Evolutionary conservation across 2,888 invertebrate genomes (phyloP).

Genomic region (Ferrisia virgata): DNA sequence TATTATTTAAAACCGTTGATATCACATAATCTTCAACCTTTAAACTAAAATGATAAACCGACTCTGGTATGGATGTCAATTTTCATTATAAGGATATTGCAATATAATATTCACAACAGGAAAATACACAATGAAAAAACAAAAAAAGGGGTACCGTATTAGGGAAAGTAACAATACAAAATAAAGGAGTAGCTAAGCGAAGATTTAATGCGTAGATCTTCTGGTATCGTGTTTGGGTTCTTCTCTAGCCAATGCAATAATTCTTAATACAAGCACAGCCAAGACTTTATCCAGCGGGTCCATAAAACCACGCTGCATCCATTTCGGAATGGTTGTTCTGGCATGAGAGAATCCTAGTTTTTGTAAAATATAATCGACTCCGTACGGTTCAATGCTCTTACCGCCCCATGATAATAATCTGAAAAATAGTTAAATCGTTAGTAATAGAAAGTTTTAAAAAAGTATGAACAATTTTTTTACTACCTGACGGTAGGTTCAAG

Average conservation of each 20-base stretch:
- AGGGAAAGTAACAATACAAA: background rate
- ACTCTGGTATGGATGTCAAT: background rate
- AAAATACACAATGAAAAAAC: background rate
- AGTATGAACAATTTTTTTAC: slow-evolving; percentile 49
- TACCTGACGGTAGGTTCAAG: slow-evolving; percentile 87
- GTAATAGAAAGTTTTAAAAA: background rate
- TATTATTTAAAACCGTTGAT: background rate
- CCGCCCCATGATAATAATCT: slow-evolving; percentile 84
- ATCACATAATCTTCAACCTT: background rate
- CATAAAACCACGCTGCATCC: slow-evolving; percentile 97
- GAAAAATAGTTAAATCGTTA: slow-evolving; percentile 16
- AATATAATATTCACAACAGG: background rate
- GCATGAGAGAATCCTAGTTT: slow-evolving; percentile 97
- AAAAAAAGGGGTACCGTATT: background rate
- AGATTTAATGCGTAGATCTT: slow-evolving; percentile 16
- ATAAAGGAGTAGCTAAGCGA: background rate
- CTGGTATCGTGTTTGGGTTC: slow-evolving; percentile 49
- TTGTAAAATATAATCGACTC: slow-evolving; percentile 96
- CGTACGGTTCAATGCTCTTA: slow-evolving; percentile 95
- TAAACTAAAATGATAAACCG: background rate
- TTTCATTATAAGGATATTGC: background rate
- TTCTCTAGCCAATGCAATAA: slow-evolving; percentile 59
- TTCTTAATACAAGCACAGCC: slow-evolving; percentile 73
- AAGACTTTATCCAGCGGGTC: slow-evolving; percentile 93
- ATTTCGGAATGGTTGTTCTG: slow-evolving; percentile 96